A percentile compares a stretch with the other conserved stretches of the same genome.
Conservation (phyloP, 2,888 invertebrate species). For the Harpalus rufipes region DNA sequence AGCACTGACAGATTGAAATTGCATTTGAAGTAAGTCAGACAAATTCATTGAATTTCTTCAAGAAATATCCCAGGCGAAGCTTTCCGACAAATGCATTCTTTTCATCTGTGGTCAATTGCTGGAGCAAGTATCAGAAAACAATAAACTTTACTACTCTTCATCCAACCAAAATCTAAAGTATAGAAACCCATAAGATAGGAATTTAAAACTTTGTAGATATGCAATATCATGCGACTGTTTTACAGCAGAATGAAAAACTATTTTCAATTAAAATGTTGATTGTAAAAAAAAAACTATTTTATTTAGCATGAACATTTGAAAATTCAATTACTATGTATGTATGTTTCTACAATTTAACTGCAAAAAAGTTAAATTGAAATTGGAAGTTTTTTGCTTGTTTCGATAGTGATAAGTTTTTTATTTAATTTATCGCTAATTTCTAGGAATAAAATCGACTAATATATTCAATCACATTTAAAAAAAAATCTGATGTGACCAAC, state of each 20-base stretch:
- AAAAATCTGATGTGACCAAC: too few species aligned
- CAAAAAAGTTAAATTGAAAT: slow-evolving; percentile 26
- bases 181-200: background rate
- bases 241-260: background rate
- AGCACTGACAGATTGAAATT: slow-evolving; percentile 24
- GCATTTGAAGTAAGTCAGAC: slow-evolving; percentile 30
- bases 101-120: slow-evolving; percentile 32
- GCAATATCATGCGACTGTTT: background rate
- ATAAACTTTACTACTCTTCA: slow-evolving; percentile 22
- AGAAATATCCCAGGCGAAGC: background rate
- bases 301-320: slow-evolving; percentile 21
- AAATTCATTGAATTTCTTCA: slow-evolving; percentile 43
- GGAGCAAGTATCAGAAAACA: slow-evolving; percentile 33
- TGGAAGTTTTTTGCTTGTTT: background rate
- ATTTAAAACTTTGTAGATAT: slow-evolving; percentile 29
- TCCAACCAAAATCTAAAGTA: background rate
- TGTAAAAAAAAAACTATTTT: slow-evolving; percentile 12
- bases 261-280: slow-evolving; percentile 27
- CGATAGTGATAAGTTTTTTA: slow-evolving; percentile 15
- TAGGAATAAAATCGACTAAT: background rate
- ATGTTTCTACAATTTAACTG: slow-evolving; percentile 9
- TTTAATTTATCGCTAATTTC: background rate
- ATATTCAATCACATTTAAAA: too few species aligned
- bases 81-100: slow-evolving; percentile 18
- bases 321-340: slow-evolving; percentile 30